A percentile compares a stretch with the other conserved stretches of the same genome.
phyloP scores from a whole-genome alignment of 2,888 invertebrate genomes.

The Selenia dentaria region DNA sequence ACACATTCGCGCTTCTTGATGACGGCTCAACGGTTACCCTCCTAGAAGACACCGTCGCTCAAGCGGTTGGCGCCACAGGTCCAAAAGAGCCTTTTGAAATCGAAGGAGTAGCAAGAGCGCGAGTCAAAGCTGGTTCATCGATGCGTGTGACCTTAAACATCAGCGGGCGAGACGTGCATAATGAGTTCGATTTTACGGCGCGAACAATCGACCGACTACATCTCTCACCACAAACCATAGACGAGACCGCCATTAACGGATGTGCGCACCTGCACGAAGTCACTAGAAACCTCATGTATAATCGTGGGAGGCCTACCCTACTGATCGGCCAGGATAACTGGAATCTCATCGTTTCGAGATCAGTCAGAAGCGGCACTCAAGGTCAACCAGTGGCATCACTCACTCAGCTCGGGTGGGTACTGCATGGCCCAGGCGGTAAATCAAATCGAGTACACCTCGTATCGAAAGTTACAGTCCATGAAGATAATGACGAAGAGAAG shows the following conservation, averaged over 20 bases:
- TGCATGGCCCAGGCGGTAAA: too few species aligned
- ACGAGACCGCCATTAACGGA: background rate
- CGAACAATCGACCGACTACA: background rate
- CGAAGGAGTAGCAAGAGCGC: background rate
- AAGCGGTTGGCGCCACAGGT: too few species aligned
- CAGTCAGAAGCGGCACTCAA: too few species aligned
- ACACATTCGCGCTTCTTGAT: background rate
- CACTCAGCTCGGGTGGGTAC: too few species aligned
- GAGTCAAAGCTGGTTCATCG: background rate
- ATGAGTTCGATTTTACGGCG: background rate
- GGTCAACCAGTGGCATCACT: too few species aligned
- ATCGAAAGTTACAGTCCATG: too few species aligned
- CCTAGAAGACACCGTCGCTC: too few species aligned
- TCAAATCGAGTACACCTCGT: too few species aligned
- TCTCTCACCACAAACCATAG: background rate
- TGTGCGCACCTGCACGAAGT: background rate
- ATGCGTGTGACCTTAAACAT: background rate
- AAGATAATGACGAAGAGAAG: too few species aligned
- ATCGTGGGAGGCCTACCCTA: background rate
- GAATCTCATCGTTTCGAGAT: too few species aligned
- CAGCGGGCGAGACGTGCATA: background rate
- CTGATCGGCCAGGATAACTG: background rate
- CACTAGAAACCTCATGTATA: background rate
- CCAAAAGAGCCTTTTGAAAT: background rate
- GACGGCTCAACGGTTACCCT: too few species aligned